Conservation (phyloP, 2,113 vertebrate genomes). For the Alligator sinensis region DNA sequence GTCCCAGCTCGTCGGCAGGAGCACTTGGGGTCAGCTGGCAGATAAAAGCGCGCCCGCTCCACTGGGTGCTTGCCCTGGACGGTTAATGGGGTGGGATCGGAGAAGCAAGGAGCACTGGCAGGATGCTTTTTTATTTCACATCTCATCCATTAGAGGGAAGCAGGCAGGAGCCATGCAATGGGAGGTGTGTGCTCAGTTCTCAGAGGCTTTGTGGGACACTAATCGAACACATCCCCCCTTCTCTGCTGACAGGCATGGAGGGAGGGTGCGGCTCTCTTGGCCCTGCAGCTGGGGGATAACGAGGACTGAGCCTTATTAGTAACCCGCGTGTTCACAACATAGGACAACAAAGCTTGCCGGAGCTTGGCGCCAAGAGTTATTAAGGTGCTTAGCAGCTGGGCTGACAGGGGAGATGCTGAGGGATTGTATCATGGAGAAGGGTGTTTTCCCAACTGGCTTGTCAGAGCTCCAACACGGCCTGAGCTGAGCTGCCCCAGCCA, state of each 20-base stretch:
- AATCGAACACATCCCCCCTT: neutral
- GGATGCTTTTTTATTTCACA: neutral
- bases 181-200: neutral
- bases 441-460: rapidly evolving
- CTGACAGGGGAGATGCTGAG: neutral
- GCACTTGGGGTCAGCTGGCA: neutral
- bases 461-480: neutral
- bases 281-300: neutral
- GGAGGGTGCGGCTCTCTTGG: rapidly evolving
- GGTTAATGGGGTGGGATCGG: rapidly evolving
- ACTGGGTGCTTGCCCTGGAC: rapidly evolving
- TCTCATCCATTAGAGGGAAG: neutral
- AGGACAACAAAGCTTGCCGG: neutral
- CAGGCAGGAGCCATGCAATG: rapidly evolving
- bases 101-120: rapidly evolving
- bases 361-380: neutral
- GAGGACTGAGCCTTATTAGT: constrained; percentile 8
- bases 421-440: rapidly evolving
- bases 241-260: neutral
- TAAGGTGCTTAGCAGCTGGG: neutral
- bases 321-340: neutral
- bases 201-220: rapidly evolving
- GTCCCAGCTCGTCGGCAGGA: neutral
- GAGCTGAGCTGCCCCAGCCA: no score
- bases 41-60: neutral